These are phyloP conservation scores for Myathropa florea DNA, from an alignment of 2,888 invertebrate genomes.

Conservation along the genomic window DNA sequence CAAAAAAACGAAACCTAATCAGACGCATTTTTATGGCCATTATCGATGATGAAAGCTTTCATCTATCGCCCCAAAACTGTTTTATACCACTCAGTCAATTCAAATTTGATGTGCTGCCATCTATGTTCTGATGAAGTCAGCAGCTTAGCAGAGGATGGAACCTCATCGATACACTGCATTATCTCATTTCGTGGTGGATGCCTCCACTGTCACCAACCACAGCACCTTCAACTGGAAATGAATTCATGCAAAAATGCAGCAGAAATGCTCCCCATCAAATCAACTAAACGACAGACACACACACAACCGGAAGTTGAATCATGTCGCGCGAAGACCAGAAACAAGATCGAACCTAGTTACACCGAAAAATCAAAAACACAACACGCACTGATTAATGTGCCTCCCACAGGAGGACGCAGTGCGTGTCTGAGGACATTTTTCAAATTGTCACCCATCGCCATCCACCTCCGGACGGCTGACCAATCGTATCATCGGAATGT, in stretches of 20 bases:
- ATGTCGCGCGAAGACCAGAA: constrained; percentile 10
- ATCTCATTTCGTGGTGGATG: background rate
- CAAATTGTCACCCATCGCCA: constrained; percentile 15
- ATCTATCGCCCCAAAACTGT: background rate
- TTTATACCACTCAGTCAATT: background rate
- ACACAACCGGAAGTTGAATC: constrained; percentile 18
- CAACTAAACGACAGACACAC: background rate
- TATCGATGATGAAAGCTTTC: background rate
- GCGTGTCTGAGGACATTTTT: constrained; percentile 19
- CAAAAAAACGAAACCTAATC: background rate
- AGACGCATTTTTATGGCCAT: background rate
- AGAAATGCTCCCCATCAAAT: background rate
- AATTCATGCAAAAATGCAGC: background rate
- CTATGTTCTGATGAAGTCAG: background rate
- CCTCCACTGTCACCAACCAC: background rate
- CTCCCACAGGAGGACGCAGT: background rate
- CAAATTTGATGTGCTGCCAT: background rate
- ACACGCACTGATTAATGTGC: constrained; percentile 28
- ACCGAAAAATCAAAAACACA: constrained; percentile 10
- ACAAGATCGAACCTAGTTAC: constrained; percentile 11
- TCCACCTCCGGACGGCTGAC: background rate
- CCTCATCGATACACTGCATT: background rate
- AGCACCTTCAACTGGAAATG: background rate
- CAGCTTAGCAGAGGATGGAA: background rate
- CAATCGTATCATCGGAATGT: constrained; percentile 27